Evolutionary conservation across 1,140 invertebrate species (phyloP), one percentile per base, ranked within the genome.

Genomic region (Drosophila neocordata): DNA sequence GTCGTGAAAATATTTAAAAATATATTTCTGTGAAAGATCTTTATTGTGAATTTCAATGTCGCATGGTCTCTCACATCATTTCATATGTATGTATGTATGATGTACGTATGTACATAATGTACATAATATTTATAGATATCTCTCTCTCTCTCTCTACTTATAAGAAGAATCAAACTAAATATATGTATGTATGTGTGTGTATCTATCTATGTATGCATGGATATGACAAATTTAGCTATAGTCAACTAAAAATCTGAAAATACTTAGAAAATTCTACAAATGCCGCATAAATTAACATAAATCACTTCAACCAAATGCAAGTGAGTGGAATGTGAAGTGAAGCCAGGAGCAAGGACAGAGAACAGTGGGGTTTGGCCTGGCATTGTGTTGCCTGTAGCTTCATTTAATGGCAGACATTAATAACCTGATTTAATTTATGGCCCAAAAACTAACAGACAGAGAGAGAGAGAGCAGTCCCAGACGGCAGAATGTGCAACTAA

Each of bases 401-500:
- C 82, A 85, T 83, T 87, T 87, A 88, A 88, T 88, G 83, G 79
- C 72, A 82, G 79, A 88, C 83, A 88, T 88, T 88, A 88, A 88
- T 88, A 88, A 88, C 83, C 64, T 81, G 76, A 88, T 88, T 88
- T 88, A 88, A 88, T 88, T 88, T 88, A 88, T 88, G 83, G 71
- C 75, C 83, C 66, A 77, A 79, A 56, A 82, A 78, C 84, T 88
- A 88, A 88, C 83, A 78, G 83, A 83, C n/a, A n/a, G n/a, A n/a
- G n/a, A n/a, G n/a, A n/a, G n/a, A n/a, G n/a, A 79, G 83, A 75
- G 78, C 74, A 73, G 62, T 69, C 59, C 61, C 77, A 68, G 18
- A 22, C 15, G 20, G 76, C 71, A 70, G 73, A 78, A 48, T 83
- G 72, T 60, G 72, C 68, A 70, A 77, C 73, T 82, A 77, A 66